Base-by-base conservation (phyloP, 2,888 invertebrate genomes). In the Bhutanitis thaidina region DNA sequence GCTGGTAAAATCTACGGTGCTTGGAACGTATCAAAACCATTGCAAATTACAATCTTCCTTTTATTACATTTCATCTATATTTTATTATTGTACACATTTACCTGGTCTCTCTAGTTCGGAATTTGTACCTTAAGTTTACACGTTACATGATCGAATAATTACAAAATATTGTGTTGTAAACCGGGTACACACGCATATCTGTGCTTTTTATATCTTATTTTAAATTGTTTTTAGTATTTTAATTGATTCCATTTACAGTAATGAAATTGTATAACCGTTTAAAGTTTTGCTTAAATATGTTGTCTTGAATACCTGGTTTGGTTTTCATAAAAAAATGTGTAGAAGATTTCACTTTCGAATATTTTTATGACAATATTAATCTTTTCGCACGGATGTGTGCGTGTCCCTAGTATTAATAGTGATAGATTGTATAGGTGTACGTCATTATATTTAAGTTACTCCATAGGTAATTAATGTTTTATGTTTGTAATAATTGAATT, bases 61-160 rank as follows among this genome's bases (percentile, higher is more conserved):
- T 27, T 8, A 27, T 27, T 1, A 27, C 8, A 3, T 5, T 27
- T 27, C 27, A 4, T 7, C 27, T 27, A 27, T 27, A 27, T 3
- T 27, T 27, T 8, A 8, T 27, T 27, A 27, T 27, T 57, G 57
- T 57, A 15, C 56, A 56, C 56, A 52, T 45, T 38, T 53, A 46
- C 44, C 40, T 52, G 55, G 51, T 60, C 57, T 65, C 43, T 59
- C 53, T 49, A 49, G 49, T 49, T 49, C 27, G 13, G 49, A 49
- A 49, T 49, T 49, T 49, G n/a, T 49, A 44, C 7, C 4, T 49
- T 44, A 43, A 44, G 38, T 4, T 8, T 8, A 20, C 10, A 13
- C 35, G n/a, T 20, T 20, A 37, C 29, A 25, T 9, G 12, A 29
- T 36, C 16, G 9, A 36, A 41, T 41, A 29, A 20, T 30, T 40